phyloP scores from a whole-genome alignment of 2,888 invertebrate genomes.

The Andrena trimmerana region DNA sequence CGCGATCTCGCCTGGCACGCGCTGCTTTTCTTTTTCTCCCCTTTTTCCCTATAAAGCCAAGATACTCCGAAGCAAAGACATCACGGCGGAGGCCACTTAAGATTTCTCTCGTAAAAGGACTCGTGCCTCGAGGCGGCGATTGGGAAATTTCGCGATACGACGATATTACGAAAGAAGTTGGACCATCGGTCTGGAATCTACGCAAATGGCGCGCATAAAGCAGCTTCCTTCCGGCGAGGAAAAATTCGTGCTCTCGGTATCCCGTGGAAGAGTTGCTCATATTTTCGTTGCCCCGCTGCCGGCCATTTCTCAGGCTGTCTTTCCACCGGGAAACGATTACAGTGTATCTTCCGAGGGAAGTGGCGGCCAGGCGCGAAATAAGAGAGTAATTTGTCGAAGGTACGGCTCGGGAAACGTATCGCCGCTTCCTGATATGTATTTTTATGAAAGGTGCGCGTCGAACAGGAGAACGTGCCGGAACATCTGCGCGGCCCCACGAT shows the following conservation, averaged over 20 bases:
- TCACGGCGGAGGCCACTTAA: neutral
- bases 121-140: neutral
- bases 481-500: constrained; percentile 55
- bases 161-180: constrained; percentile 4
- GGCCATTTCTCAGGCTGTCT: constrained; percentile 50
- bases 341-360: constrained; percentile 44
- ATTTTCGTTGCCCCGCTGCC: constrained; percentile 29
- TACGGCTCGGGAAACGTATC: constrained; percentile 34
- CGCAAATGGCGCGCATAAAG: constrained; percentile 22
- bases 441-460: constrained; percentile 29
- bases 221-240: constrained; percentile 6
- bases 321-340: constrained; percentile 45
- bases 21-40: too few relatives aligned
- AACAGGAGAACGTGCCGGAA: constrained; percentile 13
- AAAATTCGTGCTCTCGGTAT: neutral
- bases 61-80: neutral
- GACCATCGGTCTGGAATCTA: constrained; percentile 2
- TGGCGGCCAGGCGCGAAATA: constrained; percentile 46
- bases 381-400: constrained; percentile 67
- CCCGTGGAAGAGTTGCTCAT: constrained; percentile 29
- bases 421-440: constrained; percentile 31
- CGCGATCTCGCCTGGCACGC: too few relatives aligned
- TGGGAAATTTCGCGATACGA: constrained; percentile 2
- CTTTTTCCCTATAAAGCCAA: too few relatives aligned
- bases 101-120: neutral